phyloP scores from a whole-genome alignment of 35 echinoderm and acorn worm genomes.

The Diadema setosum region DNA sequence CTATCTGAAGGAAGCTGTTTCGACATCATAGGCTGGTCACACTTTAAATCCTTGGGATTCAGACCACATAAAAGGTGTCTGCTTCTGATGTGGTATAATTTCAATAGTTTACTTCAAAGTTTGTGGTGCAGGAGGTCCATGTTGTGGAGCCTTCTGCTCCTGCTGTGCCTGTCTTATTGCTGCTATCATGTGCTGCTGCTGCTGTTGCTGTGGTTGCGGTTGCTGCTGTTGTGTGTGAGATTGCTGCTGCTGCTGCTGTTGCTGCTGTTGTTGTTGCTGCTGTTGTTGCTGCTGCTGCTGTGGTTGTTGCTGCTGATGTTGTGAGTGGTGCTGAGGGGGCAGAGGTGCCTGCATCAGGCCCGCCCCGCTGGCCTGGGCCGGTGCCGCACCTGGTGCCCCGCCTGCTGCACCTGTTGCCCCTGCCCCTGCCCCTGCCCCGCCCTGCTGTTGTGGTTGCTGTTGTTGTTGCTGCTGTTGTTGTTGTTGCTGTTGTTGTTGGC shows the following conservation, averaged over 20 bases:
- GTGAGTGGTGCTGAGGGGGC: constrained; percentile 49
- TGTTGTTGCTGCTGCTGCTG: constrained; percentile 40
- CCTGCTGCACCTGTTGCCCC: not conserved
- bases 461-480: constrained; percentile 30
- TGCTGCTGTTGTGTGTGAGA: no score
- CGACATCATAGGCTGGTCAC: no score
- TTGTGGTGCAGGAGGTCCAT: not conserved
- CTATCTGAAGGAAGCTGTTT: no score
- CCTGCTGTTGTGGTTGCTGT: constrained; percentile 26
- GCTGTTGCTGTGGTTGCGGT: no score
- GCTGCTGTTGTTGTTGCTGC: constrained; percentile 42
- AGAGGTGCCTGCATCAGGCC: not conserved
- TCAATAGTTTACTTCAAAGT: not conserved
- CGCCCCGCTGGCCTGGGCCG: not conserved
- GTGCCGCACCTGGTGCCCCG: not conserved
- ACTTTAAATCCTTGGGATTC: no score
- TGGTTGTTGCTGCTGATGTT: constrained; percentile 44
- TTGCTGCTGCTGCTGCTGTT: constrained; percentile 69
- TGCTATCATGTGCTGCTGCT: not conserved
- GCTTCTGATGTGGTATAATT: no score
- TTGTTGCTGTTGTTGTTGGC: constrained; percentile 48
- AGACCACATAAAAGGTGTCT: no score
- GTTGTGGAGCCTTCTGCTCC: constrained; percentile 51
- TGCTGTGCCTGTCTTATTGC: not conserved
- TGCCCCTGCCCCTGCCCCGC: not conserved